These are phyloP conservation scores for Neotoma lepida DNA, from an alignment of 2,113 vertebrate species.

Conservation along the genomic window DNA sequence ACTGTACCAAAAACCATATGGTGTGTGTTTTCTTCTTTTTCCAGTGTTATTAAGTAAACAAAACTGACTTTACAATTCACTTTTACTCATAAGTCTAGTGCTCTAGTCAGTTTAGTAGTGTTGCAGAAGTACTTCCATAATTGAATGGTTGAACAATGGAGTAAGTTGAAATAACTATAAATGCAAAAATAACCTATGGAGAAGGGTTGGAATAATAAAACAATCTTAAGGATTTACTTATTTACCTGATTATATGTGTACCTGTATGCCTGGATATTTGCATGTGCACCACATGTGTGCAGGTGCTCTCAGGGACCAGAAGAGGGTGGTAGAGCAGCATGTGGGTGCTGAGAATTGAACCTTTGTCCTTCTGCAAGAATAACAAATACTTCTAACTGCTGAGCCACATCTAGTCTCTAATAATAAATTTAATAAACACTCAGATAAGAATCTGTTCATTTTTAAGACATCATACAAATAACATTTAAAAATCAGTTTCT, in stretches of 20 bases:
- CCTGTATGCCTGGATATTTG: neutral
- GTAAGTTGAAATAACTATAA: slow-evolving; percentile 26
- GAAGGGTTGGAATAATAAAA: neutral
- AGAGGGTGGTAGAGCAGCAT: neutral
- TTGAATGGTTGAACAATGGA: neutral
- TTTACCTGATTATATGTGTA: neutral
- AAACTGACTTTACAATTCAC: slow-evolving; percentile 24
- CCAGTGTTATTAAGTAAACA: neutral
- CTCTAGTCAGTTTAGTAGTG: slow-evolving; percentile 32
- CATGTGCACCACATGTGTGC: neutral
- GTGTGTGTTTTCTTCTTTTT: neutral
- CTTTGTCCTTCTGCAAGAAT: neutral
- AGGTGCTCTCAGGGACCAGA: neutral
- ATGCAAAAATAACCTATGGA: neutral
- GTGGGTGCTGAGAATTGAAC: neutral
- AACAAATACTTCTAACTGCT: neutral
- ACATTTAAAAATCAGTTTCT: slow-evolving; percentile 45
- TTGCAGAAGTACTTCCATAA: neutral
- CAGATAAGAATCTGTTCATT: neutral
- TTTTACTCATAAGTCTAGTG: neutral
- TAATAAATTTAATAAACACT: slow-evolving; percentile 4
- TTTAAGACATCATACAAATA: neutral
- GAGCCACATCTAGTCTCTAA: neutral
- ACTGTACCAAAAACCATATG: neutral
- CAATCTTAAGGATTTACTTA: neutral